Conservation (phyloP, 2,113 vertebrate genomes). For the Pangasianodon hypophthalmus region DNA sequence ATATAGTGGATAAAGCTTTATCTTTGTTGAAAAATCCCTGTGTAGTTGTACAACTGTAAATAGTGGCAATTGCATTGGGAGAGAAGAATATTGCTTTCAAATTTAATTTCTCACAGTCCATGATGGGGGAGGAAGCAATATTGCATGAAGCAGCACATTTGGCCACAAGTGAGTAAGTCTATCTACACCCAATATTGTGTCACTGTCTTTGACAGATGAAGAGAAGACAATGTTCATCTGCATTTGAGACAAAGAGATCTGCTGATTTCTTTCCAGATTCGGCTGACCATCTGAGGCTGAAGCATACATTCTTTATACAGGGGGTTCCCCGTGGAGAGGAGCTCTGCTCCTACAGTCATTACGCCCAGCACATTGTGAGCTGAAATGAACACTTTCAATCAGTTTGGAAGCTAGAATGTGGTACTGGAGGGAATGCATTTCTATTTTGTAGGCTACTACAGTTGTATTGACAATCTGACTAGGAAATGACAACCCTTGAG, state of each 20-base stretch:
- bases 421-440: background rate
- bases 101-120: background rate
- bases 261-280: background rate
- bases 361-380: background rate
- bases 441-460: background rate
- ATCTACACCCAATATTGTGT: background rate
- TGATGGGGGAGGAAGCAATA: background rate
- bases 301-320: background rate
- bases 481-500: slow-evolving; percentile 14
- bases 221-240: background rate
- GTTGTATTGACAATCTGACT: background rate
- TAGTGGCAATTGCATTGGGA: background rate
- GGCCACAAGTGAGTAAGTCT: background rate
- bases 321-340: background rate
- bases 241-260: background rate
- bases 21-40: background rate
- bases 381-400: background rate
- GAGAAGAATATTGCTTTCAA: background rate
- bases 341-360: background rate
- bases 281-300: background rate
- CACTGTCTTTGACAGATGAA: background rate
- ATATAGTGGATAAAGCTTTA: background rate
- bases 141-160: background rate
- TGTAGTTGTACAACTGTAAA: background rate
- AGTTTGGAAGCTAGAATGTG: background rate